Evolutionary conservation across 2,113 vertebrate genomes (phyloP).

Genomic region (Hypocryptadius cinnamomeus): DNA sequence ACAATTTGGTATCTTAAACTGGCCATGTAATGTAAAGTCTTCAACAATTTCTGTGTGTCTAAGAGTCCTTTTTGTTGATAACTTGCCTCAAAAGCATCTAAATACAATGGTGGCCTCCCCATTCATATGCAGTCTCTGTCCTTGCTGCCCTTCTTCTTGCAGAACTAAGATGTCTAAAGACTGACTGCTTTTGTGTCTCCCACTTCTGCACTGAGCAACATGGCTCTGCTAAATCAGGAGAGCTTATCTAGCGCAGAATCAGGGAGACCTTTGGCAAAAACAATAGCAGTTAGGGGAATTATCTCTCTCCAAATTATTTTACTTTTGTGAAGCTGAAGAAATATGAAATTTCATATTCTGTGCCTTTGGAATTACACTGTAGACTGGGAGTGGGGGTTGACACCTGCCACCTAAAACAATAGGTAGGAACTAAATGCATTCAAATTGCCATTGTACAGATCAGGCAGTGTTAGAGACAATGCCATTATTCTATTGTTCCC

Average conservation of each 20-base stretch:
- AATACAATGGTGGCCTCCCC: neutral
- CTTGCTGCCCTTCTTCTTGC: neutral
- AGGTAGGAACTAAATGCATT: neutral
- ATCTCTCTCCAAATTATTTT: neutral
- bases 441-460: neutral
- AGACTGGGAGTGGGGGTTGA: neutral
- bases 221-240: neutral
- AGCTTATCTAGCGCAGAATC: neutral
- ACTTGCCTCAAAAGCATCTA: neutral
- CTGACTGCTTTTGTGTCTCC: neutral
- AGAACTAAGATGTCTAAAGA: neutral
- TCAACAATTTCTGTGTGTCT: neutral
- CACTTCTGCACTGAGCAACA: neutral
- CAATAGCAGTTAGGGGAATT: neutral
- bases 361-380: neutral
- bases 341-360: neutral
- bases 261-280: neutral
- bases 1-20: neutral
- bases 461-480: constrained; percentile 1
- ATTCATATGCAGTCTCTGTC: neutral
- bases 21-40: neutral
- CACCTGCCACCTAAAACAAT: constrained; percentile 26
- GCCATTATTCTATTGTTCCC: neutral
- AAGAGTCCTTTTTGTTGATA: neutral
- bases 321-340: neutral